Percentiles rank a stretch among this genome's conserved stretches.
Conservation (phyloP, 2,888 invertebrate species). For the Harpagoxenus sublaevis region DNA sequence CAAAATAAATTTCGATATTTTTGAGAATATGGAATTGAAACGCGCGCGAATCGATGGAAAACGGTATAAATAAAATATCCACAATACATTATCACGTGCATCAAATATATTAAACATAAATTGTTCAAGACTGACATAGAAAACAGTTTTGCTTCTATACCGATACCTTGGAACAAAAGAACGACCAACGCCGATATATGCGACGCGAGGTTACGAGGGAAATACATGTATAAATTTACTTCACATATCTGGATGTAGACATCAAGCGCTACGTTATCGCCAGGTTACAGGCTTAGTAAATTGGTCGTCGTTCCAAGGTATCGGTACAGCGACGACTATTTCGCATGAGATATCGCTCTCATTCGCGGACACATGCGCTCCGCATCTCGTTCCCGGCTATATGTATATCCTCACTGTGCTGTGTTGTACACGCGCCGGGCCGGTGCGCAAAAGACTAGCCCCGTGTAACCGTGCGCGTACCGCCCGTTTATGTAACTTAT, state of each 20-base stretch:
- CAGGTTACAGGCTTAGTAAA: constrained; percentile 10
- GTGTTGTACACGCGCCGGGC: constrained; percentile 24
- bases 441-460: constrained; percentile 49
- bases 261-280: background rate
- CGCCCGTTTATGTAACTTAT: constrained; percentile 71
- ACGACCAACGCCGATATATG: background rate
- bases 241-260: constrained; percentile 21
- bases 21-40: background rate
- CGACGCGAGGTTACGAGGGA: background rate
- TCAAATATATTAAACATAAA: background rate
- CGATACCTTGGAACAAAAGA: background rate
- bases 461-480: constrained; percentile 30
- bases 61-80: background rate
- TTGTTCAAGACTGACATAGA: background rate
- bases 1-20: background rate
- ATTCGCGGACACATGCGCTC: constrained; percentile 26
- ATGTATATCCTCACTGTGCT: background rate
- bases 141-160: background rate
- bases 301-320: background rate
- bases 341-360: constrained; percentile 28
- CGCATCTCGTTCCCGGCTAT: background rate
- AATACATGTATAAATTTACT: constrained; percentile 15
- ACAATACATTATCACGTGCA: background rate
- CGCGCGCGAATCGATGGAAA: background rate
- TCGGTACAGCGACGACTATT: constrained; percentile 13